phyloP scores from a whole-genome alignment of 2,888 invertebrate species.

The Amphipyra tragopoginis region DNA sequence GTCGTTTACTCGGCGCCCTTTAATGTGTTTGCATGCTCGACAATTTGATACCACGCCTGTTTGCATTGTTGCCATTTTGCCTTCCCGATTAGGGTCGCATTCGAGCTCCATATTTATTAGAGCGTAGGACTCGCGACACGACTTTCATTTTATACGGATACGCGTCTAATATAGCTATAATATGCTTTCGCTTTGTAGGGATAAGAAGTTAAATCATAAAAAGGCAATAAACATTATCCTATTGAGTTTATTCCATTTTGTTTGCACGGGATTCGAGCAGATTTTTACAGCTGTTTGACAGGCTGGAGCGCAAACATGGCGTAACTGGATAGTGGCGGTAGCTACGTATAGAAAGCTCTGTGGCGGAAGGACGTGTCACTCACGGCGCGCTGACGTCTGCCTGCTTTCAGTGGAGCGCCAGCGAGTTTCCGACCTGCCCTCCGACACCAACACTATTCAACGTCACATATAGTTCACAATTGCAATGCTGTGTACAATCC shows the following conservation, averaged over 20 bases:
- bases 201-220: slow-evolving; percentile 66
- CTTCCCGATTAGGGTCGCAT: slow-evolving; percentile 88
- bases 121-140: slow-evolving; percentile 85
- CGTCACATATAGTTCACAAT: slow-evolving; percentile 65
- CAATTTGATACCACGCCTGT: slow-evolving; percentile 87
- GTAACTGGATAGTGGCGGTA: slow-evolving; percentile 71
- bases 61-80: slow-evolving; percentile 88
- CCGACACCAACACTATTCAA: slow-evolving; percentile 75
- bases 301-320: slow-evolving; percentile 61
- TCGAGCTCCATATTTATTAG: slow-evolving; percentile 87
- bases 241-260: slow-evolving; percentile 22
- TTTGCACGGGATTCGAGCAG: slow-evolving; percentile 24
- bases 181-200: slow-evolving; percentile 72
- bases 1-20: slow-evolving; percentile 82
- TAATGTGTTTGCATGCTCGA: slow-evolving; percentile 88
- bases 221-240: slow-evolving; percentile 4
- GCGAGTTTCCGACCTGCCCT: slow-evolving; percentile 83
- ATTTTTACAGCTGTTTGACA: slow-evolving; percentile 61
- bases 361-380: slow-evolving; percentile 87
- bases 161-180: slow-evolving; percentile 72
- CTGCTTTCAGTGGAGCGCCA: slow-evolving; percentile 81
- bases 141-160: slow-evolving; percentile 86
- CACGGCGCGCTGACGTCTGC: slow-evolving; percentile 79
- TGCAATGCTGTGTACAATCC: slow-evolving; percentile 52
- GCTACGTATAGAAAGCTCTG: slow-evolving; percentile 72